Base-by-base conservation (phyloP, 2,113 vertebrate genomes). In the Siniperca chuatsi region DNA sequence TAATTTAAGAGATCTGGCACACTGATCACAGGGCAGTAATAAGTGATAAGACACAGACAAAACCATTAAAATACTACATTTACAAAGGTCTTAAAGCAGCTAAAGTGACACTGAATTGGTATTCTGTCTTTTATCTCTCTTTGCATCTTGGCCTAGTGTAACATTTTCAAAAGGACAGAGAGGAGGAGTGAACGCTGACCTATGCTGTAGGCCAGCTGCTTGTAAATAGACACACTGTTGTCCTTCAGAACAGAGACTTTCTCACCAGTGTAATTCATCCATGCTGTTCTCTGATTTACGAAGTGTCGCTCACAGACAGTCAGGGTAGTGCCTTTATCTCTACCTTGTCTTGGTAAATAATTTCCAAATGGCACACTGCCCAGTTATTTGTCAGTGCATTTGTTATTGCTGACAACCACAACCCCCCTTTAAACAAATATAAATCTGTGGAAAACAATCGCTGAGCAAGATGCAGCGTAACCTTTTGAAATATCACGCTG, bases 401-500 rank as follows among this genome's bases (percentile, higher is more conserved):
- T 95, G 92, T 95, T 96, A 95, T 92, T 86, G 57, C 87, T 91
- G 96, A 95, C 95, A 95, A 92, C 91, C 87, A 84, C 93, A 92
- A 92, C 87, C 93, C 91, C 92, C 91, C 91, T 94, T 92, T 93
- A 93, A 92, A 93, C 91, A 94, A 94, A 93, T 94, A 95, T 92
- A 96, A 95, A 95, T 90, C 95, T 88, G 80, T 18, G 42, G 90
- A 94, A 95, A 95, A 96, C 93, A 95, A 95, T 91, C 29, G 81
- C 92, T 84, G 92, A 93, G 91, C 92, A 90, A 94, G 91, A 92
- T 73, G 89, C 90, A 62, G 79, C 61, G 65, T 95, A 95, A 96
- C 95, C 95, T 96, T 96, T 96, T 90, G 92, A 95, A 96, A 96
- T 95, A 96, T 94, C 95, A 95, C 35, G 42, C 50, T n/a, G 83